These are phyloP conservation scores for Gymnothorax javanicus DNA, from an alignment of 2,797 vertebrate species.

Conservation along the genomic window DNA sequence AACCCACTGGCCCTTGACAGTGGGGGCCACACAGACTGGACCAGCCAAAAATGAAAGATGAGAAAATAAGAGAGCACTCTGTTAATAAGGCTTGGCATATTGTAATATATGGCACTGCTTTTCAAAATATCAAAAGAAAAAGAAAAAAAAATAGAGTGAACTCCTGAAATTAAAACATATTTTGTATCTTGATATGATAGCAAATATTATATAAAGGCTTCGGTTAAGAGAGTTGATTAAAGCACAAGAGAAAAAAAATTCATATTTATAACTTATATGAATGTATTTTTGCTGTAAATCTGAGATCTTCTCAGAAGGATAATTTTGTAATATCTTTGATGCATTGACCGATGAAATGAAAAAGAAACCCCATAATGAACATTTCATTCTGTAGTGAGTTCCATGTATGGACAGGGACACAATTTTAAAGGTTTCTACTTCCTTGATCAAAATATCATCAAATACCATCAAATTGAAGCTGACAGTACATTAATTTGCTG, in stretches of 20 bases:
- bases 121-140: not conserved
- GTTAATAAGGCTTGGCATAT: not conserved
- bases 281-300: not conserved
- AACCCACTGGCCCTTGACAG: slow-evolving; percentile 36
- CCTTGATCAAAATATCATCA: too few relatives aligned
- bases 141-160: not conserved
- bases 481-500: too few relatives aligned
- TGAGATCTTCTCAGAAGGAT: not conserved
- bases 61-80: not conserved
- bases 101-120: not conserved
- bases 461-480: too few relatives aligned
- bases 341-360: not conserved
- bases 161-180: slow-evolving; percentile 1
- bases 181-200: not conserved
- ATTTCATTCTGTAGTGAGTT: too few relatives aligned
- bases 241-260: slow-evolving; percentile 1
- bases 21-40: slow-evolving; percentile 53
- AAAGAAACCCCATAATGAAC: not conserved
- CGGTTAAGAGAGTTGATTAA: not conserved
- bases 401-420: too few relatives aligned
- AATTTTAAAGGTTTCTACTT: too few relatives aligned
- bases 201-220: not conserved
- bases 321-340: not conserved
- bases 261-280: not conserved
- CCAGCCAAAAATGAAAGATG: not conserved